These are phyloP conservation scores for Trichechus manatus DNA, from an alignment of 2,113 vertebrate genomes.

Conservation along the genomic window DNA sequence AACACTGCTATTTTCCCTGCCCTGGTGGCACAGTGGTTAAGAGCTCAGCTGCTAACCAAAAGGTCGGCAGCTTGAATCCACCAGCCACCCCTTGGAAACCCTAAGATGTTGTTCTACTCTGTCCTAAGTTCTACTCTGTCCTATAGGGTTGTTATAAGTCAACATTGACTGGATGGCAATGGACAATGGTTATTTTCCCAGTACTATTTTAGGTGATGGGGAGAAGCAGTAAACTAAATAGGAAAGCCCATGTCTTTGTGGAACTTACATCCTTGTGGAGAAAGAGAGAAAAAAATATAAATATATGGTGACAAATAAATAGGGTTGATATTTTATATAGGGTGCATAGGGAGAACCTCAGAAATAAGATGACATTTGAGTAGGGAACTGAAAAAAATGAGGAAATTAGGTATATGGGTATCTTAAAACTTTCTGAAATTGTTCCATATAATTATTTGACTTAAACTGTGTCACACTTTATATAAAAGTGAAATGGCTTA, in stretches of 20 bases:
- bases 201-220: not conserved
- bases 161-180: too few species aligned
- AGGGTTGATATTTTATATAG: not conserved
- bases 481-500: conserved; percentile 21
- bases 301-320: not conserved
- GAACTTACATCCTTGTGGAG: not conserved
- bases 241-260: not conserved
- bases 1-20: not conserved
- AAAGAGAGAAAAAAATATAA: not conserved
- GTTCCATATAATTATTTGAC: not conserved
- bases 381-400: not conserved
- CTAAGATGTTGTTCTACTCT: too few species aligned
- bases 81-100: too few species aligned
- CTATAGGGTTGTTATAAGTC: too few species aligned
- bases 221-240: not conserved
- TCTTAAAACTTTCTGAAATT: not conserved
- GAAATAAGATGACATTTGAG: not conserved
- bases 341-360: not conserved
- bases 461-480: not conserved
- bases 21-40: too few species aligned
- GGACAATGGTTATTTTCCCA: not conserved
- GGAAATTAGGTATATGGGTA: not conserved
- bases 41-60: too few species aligned
- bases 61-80: too few species aligned
- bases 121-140: too few species aligned